Base-by-base conservation (phyloP, 1,140 invertebrate genomes). In the Aphaenogaster floridana region DNA sequence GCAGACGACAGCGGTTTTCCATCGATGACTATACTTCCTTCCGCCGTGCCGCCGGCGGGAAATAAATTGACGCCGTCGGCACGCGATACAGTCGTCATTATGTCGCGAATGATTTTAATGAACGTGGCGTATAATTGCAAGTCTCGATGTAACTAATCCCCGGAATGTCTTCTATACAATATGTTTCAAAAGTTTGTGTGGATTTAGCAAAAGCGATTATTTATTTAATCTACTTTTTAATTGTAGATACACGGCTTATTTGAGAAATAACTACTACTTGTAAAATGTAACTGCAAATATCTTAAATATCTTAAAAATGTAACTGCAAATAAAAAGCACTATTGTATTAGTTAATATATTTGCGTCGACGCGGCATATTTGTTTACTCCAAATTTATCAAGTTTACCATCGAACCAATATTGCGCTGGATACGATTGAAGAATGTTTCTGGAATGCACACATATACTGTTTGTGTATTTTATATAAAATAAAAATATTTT, bases 11-110 rank as follows among this genome's bases (percentile, higher is more conserved):
- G 69, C 69, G 69, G 80, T 84, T 84, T 84, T 84, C 80, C 80
- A 84, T 84, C 80, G 80, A 84, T 84, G 80, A 84, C 80, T 84
- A 84, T 84, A 76, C 80, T 84, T 84, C 69, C 80, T 84, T 84
- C 80, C 80, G 80, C 42, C 52, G 42, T 34, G 61, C 61, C 78
- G 80, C 42, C 28, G 42, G 69, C 69, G 80, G 69, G 42, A 76
- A 84, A 84, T 84, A 84, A 84, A 84, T 84, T 69, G 80, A 76
- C 69, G 54, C 54, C 69, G 42, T 57, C 8, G 80, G 54, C 69
- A 61, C 69, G 80, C 42, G 68, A 83, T 83, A 15, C 39, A 74
- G 42, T 76, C 42, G 45, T 84, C 80, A 84, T 84, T 63, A 63
- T n/a, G 69, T 74, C 59, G 39, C 64, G 69, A 72, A 45, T n/a